A percentile compares a stretch with the other conserved stretches of the same genome.
Evolutionary conservation across 1,140 invertebrate genomes (phyloP).

Genomic region (Aporrectodea caliginosa): DNA sequence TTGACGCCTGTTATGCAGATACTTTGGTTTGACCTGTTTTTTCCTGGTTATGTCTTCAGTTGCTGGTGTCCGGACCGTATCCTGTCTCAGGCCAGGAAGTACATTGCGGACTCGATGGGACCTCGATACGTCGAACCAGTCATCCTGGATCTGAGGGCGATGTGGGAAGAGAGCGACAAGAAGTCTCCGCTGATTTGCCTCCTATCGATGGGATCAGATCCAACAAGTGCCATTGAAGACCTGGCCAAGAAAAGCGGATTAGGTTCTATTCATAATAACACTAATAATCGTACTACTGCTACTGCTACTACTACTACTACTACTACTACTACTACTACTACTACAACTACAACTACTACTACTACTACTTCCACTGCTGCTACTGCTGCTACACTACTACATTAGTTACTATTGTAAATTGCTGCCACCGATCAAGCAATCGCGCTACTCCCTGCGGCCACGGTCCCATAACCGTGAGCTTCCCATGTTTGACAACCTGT

Average conservation of each 20-base stretch:
- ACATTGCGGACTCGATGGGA: conserved; percentile 84
- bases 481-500: no score
- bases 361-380: not conserved
- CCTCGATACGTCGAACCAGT: conserved; percentile 84
- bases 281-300: not conserved
- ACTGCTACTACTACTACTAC: not conserved
- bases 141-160: conserved; percentile 79
- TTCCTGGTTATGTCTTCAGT: no score
- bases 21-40: no score
- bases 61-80: conserved; percentile 94
- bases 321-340: not conserved
- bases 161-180: conserved; percentile 77
- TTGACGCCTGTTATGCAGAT: no score
- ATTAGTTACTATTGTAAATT: not conserved
- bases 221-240: conserved; percentile 81
- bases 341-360: not conserved
- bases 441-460: not conserved
- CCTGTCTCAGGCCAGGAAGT: conserved; percentile 77
- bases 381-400: not conserved
- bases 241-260: conserved; percentile 68
- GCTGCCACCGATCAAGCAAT: not conserved
- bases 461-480: not conserved
- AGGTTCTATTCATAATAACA: not conserved
- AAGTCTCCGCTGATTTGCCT: conserved; percentile 85
- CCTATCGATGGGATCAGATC: conserved; percentile 91